These are phyloP conservation scores for Corythaixoides concolor DNA, from an alignment of 2,113 vertebrate genomes.

Conservation along the genomic window DNA sequence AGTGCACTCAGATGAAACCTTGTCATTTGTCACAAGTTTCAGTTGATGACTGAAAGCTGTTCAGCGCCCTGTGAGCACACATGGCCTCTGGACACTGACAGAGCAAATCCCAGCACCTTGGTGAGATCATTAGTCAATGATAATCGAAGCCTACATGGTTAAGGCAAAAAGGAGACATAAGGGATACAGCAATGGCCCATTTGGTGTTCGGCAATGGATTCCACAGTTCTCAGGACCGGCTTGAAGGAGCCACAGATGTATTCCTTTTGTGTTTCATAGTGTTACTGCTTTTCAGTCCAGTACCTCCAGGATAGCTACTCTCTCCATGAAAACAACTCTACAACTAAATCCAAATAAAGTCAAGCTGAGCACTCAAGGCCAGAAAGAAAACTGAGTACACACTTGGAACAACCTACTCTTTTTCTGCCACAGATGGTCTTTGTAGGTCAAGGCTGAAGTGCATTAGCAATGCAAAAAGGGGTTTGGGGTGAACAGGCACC, in stretches of 20 bases:
- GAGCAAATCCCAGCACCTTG: not conserved
- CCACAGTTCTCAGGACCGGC: not conserved
- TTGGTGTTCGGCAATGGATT: not conserved
- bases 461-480: not conserved
- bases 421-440: not conserved
- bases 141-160: not conserved
- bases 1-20: not conserved
- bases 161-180: not conserved
- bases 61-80: rapidly evolving
- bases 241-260: not conserved
- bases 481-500: not conserved
- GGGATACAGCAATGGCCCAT: not conserved
- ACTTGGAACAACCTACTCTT: not conserved
- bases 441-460: not conserved
- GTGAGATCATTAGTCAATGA: not conserved
- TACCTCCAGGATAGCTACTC: not conserved
- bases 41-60: not conserved
- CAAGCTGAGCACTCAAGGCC: not conserved
- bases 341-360: not conserved
- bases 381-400: not conserved
- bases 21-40: not conserved
- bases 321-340: not conserved
- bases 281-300: not conserved
- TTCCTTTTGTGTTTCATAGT: not conserved
- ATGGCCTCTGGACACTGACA: rapidly evolving